These are phyloP conservation scores for Ctenomys sociabilis DNA, from an alignment of 2,113 vertebrate species.

Conservation along the genomic window DNA sequence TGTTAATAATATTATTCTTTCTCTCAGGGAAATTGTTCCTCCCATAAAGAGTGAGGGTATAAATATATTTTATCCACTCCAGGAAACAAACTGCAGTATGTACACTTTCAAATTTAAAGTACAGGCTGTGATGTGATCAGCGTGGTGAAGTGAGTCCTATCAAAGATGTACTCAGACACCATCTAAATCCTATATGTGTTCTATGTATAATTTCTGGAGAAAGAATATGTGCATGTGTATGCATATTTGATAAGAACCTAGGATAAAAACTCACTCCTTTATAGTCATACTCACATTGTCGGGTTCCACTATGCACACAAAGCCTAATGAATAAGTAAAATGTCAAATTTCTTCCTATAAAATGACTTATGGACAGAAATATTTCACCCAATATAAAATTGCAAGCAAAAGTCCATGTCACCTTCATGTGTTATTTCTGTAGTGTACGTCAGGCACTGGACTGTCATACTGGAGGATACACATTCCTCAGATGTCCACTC, in stretches of 20 bases:
- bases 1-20: slow-evolving; percentile 35
- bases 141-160: not conserved
- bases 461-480: not conserved
- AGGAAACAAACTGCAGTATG: not conserved
- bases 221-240: not conserved
- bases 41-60: not conserved
- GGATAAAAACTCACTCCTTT: not conserved
- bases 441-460: not conserved
- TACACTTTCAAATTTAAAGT: slow-evolving; percentile 7
- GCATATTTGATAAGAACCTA: not conserved
- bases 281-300: not conserved
- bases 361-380: not conserved
- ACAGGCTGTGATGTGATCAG: not conserved
- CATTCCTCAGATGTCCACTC: not conserved
- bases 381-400: not conserved
- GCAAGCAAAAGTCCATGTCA: not conserved
- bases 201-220: not conserved
- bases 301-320: not conserved
- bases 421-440: not conserved
- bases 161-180: not conserved
- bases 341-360: not conserved
- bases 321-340: not conserved
- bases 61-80: slow-evolving; percentile 31
- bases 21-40: not conserved
- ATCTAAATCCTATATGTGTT: not conserved